Percentiles rank a stretch among this genome's conserved stretches.
Conservation (phyloP, 2,888 invertebrate species). For the Pedicia rivosa region DNA sequence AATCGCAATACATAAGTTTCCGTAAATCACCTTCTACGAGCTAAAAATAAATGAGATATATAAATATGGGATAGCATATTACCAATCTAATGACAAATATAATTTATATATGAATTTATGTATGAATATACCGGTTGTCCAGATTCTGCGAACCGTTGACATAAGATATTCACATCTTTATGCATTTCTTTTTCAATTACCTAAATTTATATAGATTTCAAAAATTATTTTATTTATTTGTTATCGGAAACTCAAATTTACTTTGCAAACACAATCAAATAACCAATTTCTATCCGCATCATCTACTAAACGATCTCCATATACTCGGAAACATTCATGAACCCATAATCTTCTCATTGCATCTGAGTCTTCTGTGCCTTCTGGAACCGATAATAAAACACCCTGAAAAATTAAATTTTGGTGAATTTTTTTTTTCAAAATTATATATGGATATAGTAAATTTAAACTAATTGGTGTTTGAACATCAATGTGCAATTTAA, state of each 20-base stretch:
- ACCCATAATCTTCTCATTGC: conserved; percentile 89
- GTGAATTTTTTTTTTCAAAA: no score
- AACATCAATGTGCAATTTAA: no score
- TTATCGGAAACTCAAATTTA: no score
- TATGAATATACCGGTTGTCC: conserved; percentile 11
- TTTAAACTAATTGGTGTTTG: no score
- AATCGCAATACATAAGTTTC: conserved; percentile 84
- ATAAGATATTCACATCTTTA: conserved; percentile 36
- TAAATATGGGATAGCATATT: conserved; percentile 14
- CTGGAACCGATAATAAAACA: conserved; percentile 78
- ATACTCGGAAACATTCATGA: conserved; percentile 84
- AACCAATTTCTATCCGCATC: conserved; percentile 71
- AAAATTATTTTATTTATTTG: no score
- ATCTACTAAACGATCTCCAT: conserved; percentile 81
- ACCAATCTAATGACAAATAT: conserved; percentile 21
- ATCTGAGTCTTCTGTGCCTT: conserved; percentile 69
- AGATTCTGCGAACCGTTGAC: conserved; percentile 42
- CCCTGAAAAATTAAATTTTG: conserved; percentile 40
- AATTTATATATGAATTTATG: conserved; percentile 9
- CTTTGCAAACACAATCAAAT: conserved; percentile 46
- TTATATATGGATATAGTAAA: no score
- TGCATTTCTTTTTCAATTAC: background rate
- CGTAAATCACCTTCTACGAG: conserved; percentile 70
- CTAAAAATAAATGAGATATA: conserved; percentile 23
- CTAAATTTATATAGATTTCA: no score